Conservation (phyloP, 2,888 invertebrate genomes). For the Maniola hyperantus region DNA sequence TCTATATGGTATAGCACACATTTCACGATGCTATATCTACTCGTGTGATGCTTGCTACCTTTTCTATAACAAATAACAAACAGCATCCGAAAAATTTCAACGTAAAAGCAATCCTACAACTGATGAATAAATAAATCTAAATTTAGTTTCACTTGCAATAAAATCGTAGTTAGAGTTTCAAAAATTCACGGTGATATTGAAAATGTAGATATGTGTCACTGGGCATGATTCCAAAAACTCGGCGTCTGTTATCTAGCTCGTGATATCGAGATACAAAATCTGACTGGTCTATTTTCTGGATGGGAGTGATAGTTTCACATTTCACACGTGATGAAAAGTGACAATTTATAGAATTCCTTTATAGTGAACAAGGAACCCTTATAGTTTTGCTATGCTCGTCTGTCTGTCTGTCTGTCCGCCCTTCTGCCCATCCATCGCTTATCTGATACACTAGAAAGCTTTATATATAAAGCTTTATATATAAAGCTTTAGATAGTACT, state of each 20-base stretch:
- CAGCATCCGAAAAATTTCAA: background rate
- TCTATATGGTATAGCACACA: no score
- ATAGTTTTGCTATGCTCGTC: background rate
- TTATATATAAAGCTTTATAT: no score
- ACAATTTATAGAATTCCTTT: background rate
- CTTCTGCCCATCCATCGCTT: no score
- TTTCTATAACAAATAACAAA: no score
- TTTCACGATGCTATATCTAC: no score
- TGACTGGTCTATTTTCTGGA: conserved; percentile 12
- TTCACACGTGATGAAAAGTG: conserved; percentile 1
- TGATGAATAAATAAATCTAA: conserved; percentile 12
- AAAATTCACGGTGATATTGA: conserved; percentile 32
- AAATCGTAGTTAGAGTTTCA: conserved; percentile 27
- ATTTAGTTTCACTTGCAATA: conserved; percentile 19
- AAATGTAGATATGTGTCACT: conserved; percentile 36
- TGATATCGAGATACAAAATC: conserved; percentile 29
- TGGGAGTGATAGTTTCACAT: background rate
- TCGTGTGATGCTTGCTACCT: no score
- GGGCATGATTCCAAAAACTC: conserved; percentile 42
- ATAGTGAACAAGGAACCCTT: no score
- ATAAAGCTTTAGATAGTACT: no score
- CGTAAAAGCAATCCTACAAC: conserved; percentile 2
- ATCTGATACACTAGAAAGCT: no score
- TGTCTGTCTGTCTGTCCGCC: no score
- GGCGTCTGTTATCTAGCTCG: conserved; percentile 33